Evolutionary conservation across 2,888 invertebrate species (phyloP), one percentile per base, ranked within the genome.

Genomic region (Mylabris sibirica): DNA sequence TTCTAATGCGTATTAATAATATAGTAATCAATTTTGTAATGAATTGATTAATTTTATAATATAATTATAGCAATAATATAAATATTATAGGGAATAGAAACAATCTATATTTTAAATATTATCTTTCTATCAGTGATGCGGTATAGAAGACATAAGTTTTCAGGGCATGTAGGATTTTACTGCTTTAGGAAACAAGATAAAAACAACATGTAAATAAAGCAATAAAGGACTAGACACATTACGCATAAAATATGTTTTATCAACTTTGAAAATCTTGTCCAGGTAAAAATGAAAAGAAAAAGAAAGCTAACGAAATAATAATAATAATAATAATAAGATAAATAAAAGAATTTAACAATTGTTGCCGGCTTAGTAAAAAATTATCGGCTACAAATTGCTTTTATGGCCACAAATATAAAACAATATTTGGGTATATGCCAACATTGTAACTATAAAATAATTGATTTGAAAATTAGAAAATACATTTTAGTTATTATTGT

Each of bases 161-260:
- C 78, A 76, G 74, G 76, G 74, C 79, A 79, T 79, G 79, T 80
- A 75, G 77, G 73, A 78, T 79, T 81, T 82, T 80, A 82, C 77
- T 78, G 78, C 79, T 81, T 77, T 78, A 79, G 82, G 80, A 82
- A 82, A 80, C 79, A 78, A 80, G 78, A 79, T 77, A 77, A 77
- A 78, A 72, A 76, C 75, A 73, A 76, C 79, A 80, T 78, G 77
- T 81, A 82, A 80, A 81, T 80, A 80, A 81, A 80, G 79, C 75
- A 81, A 81, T 82, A 82, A 81, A 82, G 80, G 76, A 77, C 77
- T 73, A 78, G 80, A 81, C 81, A 78, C 80, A 79, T 78, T 76
- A 77, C 79, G 82, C 80, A 82, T 82, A 81, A 57, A 79, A 75
- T 77, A 78, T 78, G 26, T 78, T 77, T 80, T 80, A 81, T 81